A percentile compares a stretch with the other conserved stretches of the same genome.
Conservation (phyloP, 2,888 invertebrate genomes). For the Meghimatium bilineatum region DNA sequence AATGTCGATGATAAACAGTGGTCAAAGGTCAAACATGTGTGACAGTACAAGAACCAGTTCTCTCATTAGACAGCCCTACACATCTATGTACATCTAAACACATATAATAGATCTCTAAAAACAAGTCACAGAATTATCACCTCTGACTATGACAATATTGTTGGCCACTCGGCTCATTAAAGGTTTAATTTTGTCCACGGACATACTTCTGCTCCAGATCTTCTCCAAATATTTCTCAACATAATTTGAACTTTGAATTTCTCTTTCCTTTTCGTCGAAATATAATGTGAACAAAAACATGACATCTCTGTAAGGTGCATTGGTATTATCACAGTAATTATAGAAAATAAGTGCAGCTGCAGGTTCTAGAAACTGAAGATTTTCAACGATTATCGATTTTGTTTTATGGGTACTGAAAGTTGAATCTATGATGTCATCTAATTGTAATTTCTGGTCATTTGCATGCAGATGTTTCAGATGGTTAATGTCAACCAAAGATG, state of each 20-base stretch:
- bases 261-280: constrained; percentile 39
- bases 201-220: constrained; percentile 61
- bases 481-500: constrained; percentile 44
- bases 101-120: too few species aligned
- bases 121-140: background rate
- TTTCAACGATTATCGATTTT: constrained; percentile 61
- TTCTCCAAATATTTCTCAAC: constrained; percentile 58
- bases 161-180: constrained; percentile 67
- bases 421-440: constrained; percentile 59
- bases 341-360: constrained; percentile 70
- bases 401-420: constrained; percentile 52
- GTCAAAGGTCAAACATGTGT: too few species aligned
- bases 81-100: too few species aligned
- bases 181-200: constrained; percentile 66
- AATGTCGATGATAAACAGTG: too few species aligned
- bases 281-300: constrained; percentile 64
- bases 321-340: constrained; percentile 72
- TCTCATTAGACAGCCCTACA: too few species aligned
- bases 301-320: constrained; percentile 70
- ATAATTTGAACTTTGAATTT: background rate
- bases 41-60: too few species aligned
- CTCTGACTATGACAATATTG: constrained; percentile 59
- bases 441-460: constrained; percentile 43
- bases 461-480: constrained; percentile 54
- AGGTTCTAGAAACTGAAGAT: constrained; percentile 63